Evolutionary conservation across 2,888 invertebrate species (phyloP).

Genomic region (Pandemis corylana): DNA sequence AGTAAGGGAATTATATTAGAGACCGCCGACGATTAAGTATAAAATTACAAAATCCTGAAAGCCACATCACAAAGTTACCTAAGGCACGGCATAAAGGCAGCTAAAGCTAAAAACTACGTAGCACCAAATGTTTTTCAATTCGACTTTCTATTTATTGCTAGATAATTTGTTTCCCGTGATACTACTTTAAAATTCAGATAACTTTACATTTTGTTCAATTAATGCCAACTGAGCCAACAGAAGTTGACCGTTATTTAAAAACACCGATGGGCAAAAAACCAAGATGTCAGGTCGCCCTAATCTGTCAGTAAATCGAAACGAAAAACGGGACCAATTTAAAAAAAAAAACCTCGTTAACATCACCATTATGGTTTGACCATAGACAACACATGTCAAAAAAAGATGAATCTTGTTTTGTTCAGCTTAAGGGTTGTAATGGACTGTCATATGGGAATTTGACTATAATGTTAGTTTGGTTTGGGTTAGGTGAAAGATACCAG

Average conservation of each 20-base stretch:
- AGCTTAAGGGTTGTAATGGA: conserved; percentile 1
- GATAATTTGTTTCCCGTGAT: no score
- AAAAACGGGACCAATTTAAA: conserved; percentile 19
- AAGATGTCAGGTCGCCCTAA: conserved; percentile 39
- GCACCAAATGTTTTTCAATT: no score
- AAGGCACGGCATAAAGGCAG: no score
- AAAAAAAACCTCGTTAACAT: conserved; percentile 46
- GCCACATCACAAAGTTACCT: no score
- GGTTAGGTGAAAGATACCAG: conserved; percentile 7
- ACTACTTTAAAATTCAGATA: conserved; percentile 42
- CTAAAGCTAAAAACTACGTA: no score
- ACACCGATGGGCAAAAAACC: conserved; percentile 49
- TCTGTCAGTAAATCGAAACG: conserved; percentile 37
- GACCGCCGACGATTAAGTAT: no score
- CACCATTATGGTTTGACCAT: conserved; percentile 50
- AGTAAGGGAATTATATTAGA: no score
- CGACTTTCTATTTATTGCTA: no score
- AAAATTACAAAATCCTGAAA: no score
- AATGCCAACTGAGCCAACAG: conserved; percentile 40
- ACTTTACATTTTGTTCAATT: conserved; percentile 5
- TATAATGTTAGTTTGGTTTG: conserved; percentile 14
- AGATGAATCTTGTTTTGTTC: not conserved
- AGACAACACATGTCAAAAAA: not conserved
- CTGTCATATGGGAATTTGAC: not conserved
- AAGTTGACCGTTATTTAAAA: conserved; percentile 51